Evolutionary conservation across 2,113 vertebrate species (phyloP).

Genomic region (Trogon surrucura): DNA sequence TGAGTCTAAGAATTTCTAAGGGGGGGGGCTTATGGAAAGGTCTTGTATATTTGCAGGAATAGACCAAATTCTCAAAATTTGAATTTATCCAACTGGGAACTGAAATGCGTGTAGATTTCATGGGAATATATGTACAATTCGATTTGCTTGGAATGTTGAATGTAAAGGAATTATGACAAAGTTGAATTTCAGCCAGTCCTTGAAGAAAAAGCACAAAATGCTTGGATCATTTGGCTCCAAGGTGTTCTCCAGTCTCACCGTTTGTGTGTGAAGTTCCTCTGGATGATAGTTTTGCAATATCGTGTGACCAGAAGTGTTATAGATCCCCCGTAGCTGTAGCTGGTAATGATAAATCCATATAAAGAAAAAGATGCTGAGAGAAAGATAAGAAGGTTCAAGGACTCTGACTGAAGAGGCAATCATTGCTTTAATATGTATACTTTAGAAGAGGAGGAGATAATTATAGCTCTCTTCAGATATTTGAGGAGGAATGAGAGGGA

Average conservation of each 20-base stretch:
- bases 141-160: not conserved
- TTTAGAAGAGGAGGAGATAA: slow-evolving; percentile 30
- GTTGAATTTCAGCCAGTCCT: not conserved
- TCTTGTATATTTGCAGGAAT: not conserved
- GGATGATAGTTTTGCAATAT: not conserved
- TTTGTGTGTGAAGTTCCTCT: not conserved
- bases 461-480: not conserved
- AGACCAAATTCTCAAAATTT: not conserved
- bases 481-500: not conserved
- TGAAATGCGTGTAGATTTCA: not conserved
- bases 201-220: not conserved
- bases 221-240: not conserved
- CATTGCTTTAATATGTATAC: not conserved
- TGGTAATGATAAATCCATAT: not conserved
- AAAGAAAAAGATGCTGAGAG: not conserved
- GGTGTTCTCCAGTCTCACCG: not conserved
- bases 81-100: not conserved
- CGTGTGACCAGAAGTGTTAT: not conserved
- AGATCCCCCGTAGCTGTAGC: not conserved
- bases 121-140: no score
- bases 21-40: not conserved
- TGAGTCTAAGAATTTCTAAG: not conserved
- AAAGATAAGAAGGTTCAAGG: slow-evolving; percentile 33
- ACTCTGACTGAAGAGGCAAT: not conserved
- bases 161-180: not conserved